Percentiles rank a stretch among this genome's conserved stretches.
Conservation (phyloP, 1,140 invertebrate genomes). For the Eupeodes corollae region DNA sequence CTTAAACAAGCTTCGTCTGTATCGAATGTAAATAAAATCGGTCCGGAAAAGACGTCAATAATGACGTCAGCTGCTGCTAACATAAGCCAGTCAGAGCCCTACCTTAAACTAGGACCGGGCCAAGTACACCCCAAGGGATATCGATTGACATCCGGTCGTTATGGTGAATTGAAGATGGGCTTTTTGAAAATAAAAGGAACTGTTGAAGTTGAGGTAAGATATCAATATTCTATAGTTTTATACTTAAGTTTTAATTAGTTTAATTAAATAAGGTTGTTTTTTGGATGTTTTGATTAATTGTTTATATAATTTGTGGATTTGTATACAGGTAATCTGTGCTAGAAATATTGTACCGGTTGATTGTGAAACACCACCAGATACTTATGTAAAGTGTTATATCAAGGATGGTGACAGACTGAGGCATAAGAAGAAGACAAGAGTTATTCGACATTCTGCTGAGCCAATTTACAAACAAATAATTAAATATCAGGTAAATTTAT, state of each 20-base stretch:
- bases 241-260: too few relatives aligned
- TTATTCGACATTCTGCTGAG: conserved; percentile 63
- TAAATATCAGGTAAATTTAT: conserved; percentile 55
- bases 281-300: too few relatives aligned
- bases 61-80: conserved; percentile 19
- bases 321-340: conserved; percentile 36
- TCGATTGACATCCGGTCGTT: conserved; percentile 50
- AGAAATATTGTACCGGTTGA: conserved; percentile 40
- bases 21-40: conserved; percentile 18
- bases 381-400: conserved; percentile 89
- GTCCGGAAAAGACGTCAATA: conserved; percentile 10
- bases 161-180: conserved; percentile 75
- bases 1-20: conserved; percentile 30
- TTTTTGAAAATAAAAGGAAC: conserved; percentile 83
- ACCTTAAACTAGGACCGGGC: conserved; percentile 56
- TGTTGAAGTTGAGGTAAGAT: conserved; percentile 75
- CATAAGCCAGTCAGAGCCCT: conserved; percentile 31
- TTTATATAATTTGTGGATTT: neutral
- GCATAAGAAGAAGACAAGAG: conserved; percentile 81
- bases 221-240: neutral
- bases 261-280: too few relatives aligned
- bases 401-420: conserved; percentile 75
- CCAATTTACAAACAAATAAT: conserved; percentile 80
- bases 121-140: conserved; percentile 65
- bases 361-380: conserved; percentile 53